Evolutionary conservation across 1,140 invertebrate genomes (phyloP).

Genomic region (Hylaeus volcanicus): DNA sequence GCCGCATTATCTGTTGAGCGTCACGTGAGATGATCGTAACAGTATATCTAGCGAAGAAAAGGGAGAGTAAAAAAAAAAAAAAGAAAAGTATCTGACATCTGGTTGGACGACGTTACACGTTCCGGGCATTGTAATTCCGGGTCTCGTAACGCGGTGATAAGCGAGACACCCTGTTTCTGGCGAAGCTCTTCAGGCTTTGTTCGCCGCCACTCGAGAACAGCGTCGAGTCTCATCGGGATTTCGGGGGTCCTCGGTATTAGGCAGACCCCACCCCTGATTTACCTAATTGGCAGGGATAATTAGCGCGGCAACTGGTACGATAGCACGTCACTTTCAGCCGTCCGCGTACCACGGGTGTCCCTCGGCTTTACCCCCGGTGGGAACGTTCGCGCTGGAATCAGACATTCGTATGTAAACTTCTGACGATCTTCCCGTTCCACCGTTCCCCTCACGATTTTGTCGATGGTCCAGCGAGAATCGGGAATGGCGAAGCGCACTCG

Average conservation of each 20-base stretch:
- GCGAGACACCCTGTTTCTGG: neutral
- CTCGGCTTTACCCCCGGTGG: constrained; percentile 17
- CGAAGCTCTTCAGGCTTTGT: constrained; percentile 33
- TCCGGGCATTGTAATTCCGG: neutral
- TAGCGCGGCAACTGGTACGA: constrained; percentile 66
- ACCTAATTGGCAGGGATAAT: constrained; percentile 72
- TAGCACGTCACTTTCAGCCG: constrained; percentile 68
- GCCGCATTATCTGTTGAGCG: constrained; percentile 41
- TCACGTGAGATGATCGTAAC: constrained; percentile 22
- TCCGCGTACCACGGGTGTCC: neutral
- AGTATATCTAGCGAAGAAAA: constrained; percentile 30
- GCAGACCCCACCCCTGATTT: constrained; percentile 51
- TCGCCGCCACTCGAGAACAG: constrained; percentile 41
- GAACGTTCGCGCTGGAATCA: constrained; percentile 64
- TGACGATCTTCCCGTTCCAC: constrained; percentile 46
- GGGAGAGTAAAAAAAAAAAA: constrained; percentile 13
- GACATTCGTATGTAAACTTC: constrained; percentile 77
- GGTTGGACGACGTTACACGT: neutral
- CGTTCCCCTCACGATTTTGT: constrained; percentile 34
- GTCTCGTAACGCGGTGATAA: constrained; percentile 29
- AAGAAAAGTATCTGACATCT: neutral
- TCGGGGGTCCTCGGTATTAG: constrained; percentile 45
- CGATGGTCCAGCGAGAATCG: constrained; percentile 45
- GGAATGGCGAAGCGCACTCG: constrained; percentile 26
- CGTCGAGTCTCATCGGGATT: constrained; percentile 47